phyloP scores from a whole-genome alignment of 1,140 invertebrate genomes.

The Drosophila albomicans region DNA sequence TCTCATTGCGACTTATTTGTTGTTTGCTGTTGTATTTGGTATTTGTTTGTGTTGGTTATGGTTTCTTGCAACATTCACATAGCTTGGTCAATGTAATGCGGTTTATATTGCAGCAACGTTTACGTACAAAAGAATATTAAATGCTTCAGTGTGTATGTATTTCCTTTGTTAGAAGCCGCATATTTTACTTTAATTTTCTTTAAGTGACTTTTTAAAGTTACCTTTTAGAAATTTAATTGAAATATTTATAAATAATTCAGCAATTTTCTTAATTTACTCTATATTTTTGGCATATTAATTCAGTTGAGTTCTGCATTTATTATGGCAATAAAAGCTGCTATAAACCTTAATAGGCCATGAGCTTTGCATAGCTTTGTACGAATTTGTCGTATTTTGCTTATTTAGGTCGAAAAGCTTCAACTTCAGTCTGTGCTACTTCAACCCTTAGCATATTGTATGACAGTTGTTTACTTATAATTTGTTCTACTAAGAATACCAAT shows the following conservation, averaged over 20 bases:
- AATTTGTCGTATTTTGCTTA: neutral
- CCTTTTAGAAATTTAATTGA: too few species aligned
- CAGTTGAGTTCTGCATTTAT: slow-evolving; percentile 13
- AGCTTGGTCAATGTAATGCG: slow-evolving; percentile 17
- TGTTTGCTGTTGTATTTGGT: neutral
- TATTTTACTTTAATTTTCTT: neutral
- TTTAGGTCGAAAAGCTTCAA: slow-evolving; percentile 28
- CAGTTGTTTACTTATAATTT: too few species aligned
- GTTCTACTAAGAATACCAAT: too few species aligned
- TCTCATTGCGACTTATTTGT: slow-evolving; percentile 5
- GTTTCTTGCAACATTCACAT: slow-evolving; percentile 17
- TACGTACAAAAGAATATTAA: neutral
- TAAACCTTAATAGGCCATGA: neutral
- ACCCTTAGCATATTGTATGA: neutral
- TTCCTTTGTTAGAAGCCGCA: neutral
- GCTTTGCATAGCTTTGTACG: neutral
- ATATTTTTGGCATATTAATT: slow-evolving; percentile 17
- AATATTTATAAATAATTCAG: too few species aligned
- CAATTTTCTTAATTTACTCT: neutral
- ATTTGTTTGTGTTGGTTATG: slow-evolving; percentile 6
- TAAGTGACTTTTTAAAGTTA: neutral
- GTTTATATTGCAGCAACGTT: neutral
- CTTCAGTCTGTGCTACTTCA: neutral
- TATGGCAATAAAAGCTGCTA: neutral
- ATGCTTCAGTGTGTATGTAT: neutral